These are phyloP conservation scores for Meganola albula DNA, from an alignment of 2,888 invertebrate genomes.

Conservation along the genomic window DNA sequence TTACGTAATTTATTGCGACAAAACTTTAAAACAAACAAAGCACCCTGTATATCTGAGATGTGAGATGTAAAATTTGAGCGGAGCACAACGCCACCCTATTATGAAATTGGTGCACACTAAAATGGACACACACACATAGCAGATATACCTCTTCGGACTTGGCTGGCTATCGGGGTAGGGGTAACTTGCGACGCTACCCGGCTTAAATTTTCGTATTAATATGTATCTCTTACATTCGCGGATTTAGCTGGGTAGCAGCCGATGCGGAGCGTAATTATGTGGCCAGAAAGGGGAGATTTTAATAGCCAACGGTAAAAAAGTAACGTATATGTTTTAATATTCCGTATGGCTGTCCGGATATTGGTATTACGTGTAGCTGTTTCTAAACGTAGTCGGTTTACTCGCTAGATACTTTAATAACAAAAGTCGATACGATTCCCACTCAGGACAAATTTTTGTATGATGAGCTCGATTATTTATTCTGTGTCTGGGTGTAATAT, in stretches of 20 bases:
- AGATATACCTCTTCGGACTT: constrained; percentile 55
- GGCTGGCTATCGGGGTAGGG: constrained; percentile 51
- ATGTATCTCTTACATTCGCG: constrained; percentile 68
- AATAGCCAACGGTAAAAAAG: constrained; percentile 30
- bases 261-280: constrained; percentile 44
- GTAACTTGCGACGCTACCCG: constrained; percentile 61
- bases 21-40: constrained; percentile 18
- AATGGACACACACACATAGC: constrained; percentile 41
- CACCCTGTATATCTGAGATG: constrained; percentile 60
- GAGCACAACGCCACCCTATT: constrained; percentile 68
- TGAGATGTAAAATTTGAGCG: constrained; percentile 75
- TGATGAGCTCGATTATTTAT: too few species aligned
- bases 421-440: too few species aligned
- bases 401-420: too few species aligned
- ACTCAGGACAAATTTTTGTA: too few species aligned
- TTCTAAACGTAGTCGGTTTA: too few species aligned
- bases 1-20: too few species aligned
- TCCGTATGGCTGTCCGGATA: neutral
- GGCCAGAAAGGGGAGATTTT: constrained; percentile 36
- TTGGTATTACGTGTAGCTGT: too few species aligned
- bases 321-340: neutral
- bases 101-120: constrained; percentile 67
- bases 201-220: constrained; percentile 74
- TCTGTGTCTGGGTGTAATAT: too few species aligned
- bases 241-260: constrained; percentile 40